Percentiles rank a stretch among this genome's conserved stretches.
phyloP scores from a whole-genome alignment of 1,140 invertebrate genomes.

The Melipona quadrifasciata region DNA sequence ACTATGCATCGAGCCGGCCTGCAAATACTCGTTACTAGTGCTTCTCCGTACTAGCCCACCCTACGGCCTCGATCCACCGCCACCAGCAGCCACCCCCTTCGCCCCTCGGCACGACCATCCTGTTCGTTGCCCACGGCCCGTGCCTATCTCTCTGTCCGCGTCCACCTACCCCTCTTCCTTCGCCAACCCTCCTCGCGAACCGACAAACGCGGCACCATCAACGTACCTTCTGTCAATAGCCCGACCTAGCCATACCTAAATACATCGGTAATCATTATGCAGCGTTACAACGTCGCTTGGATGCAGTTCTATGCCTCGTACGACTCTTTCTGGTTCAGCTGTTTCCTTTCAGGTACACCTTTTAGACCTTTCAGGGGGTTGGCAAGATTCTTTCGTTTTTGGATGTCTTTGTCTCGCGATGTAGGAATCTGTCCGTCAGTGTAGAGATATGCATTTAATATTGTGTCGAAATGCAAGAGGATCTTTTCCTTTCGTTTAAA shows the following conservation, averaged over 20 bases:
- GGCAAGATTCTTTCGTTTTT: background rate
- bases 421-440: too few species aligned
- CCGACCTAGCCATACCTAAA: constrained; percentile 63
- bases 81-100: constrained; percentile 12
- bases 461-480: too few species aligned
- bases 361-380: too few species aligned
- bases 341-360: background rate
- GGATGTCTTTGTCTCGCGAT: too few species aligned
- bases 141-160: constrained; percentile 34
- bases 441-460: too few species aligned
- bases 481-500: too few species aligned
- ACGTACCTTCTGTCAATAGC: constrained; percentile 47
- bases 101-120: constrained; percentile 40
- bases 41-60: constrained; percentile 69
- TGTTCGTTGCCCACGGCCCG: constrained; percentile 38
- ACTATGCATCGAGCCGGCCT: constrained; percentile 82
- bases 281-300: constrained; percentile 63
- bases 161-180: background rate
- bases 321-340: background rate
- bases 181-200: constrained; percentile 37
- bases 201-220: constrained; percentile 53
- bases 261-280: constrained; percentile 71
- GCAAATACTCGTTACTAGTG: constrained; percentile 82
- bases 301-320: background rate
- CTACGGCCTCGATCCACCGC: constrained; percentile 50